Base-by-base conservation (phyloP, 2,113 vertebrate species). In the Artemisiospiza belli region DNA sequence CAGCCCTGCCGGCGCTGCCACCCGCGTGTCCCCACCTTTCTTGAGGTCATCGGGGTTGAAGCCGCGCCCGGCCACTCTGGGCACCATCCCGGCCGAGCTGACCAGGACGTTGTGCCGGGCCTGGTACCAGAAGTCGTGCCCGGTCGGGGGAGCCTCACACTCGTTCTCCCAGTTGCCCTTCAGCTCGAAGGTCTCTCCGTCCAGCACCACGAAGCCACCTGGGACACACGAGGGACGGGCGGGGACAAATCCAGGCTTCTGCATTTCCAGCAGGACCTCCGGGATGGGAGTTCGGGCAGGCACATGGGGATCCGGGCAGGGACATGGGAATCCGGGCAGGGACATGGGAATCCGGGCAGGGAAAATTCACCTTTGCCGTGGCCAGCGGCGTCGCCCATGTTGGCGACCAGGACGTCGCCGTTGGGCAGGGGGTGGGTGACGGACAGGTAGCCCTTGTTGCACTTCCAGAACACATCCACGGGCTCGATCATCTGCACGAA, bases 171-270 rank as follows among this genome's bases (percentile, higher is more conserved):
- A 99, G 33, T 99, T 99, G 0, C 99, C 98, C 33, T 99, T 97
- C 77, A 99, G 98, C 74, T 99, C 98, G 7, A 99, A 98, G 1
- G 97, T 99, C 90, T 99, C 97, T 7, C 98, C 99, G 11, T 99
- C 99, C 98, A 99, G 97, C 87, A 99, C 94, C 9, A 99, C 89
- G 5, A 99, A 99, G 0, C 99, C 99, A 14, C 99, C 99, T 99
- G 95, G 0, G 30, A 9, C 5, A 25, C 77, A 5, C 4, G 14
- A 19, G 86, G 37, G 6, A 62, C 21, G 12, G 11, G 13, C 1
- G 10, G 4, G 18, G 3, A 33, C 37, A 31, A 8, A 10, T 2
- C 22, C 74, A 3, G 16, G 57, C 43, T 31, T 6, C 31, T 41
- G 20, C 11, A 0, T 8, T 4, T 2, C 9, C 73, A 1, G 7